Base-by-base conservation (phyloP, 1,140 invertebrate species). In the Sesamia nonagrioides region DNA sequence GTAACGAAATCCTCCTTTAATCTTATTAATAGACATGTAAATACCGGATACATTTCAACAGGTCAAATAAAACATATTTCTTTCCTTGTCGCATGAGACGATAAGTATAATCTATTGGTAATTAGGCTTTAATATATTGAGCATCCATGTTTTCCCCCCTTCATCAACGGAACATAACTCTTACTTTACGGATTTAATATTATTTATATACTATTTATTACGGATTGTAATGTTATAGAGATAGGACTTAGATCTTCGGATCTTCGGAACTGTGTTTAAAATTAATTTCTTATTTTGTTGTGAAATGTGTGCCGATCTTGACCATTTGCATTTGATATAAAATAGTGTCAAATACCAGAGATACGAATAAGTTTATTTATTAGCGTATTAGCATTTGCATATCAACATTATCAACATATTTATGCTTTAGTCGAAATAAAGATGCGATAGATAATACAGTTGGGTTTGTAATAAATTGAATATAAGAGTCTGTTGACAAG, bases 51-150 rank as follows among this genome's bases (percentile, higher is more conserved):
- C 83, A 88, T 88, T 85, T 89, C 85, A 87, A 86, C 84, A 84
- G 85, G 83, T 86, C 84, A 90, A 92, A 91, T 68, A 75, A 90
- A 90, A 80, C 87, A 91, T 93, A 89, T 88, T 88, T 88, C 85
- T 83, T 78, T 75, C 76, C 74, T 79, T 82, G 86, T 88, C 84
- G 79, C 80, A 58, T 73, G 58, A 69, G 42, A 50, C 82, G 90
- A 92, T 94, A 94, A 92, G 90, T 91, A 94, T 92, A 94, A 94
- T 92, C 84, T 94, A 92, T 94, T 85, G 87, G 91, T 92, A 94
- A 94, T 94, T 94, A 94, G 86, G 80, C 69, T 74, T 83, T 92
- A 92, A 94, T 91, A 92, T 94, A 94, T 94, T 89, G 88, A 88
- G 84, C 84, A 87, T 89, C 82, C 82, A 90, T 92, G 88, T 89